These are phyloP conservation scores for Palloptera scutellata DNA, from an alignment of 2,888 invertebrate genomes.

Conservation along the genomic window DNA sequence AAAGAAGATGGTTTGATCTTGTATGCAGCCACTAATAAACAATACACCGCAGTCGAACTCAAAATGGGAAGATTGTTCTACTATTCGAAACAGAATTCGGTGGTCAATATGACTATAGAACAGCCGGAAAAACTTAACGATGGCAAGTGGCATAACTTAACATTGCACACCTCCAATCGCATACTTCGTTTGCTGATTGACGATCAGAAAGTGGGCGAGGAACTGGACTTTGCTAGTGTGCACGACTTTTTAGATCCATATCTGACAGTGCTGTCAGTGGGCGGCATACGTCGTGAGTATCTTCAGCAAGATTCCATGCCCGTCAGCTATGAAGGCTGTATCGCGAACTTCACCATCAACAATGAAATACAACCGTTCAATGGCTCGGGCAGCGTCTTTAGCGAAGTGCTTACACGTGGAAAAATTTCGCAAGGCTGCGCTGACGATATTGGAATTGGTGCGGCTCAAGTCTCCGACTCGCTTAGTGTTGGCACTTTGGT, in stretches of 20 bases:
- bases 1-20: slow-evolving; percentile 82
- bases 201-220: slow-evolving; percentile 77
- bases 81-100: slow-evolving; percentile 78
- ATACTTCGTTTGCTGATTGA: slow-evolving; percentile 79
- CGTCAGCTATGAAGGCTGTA: slow-evolving; percentile 84
- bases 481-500: slow-evolving; percentile 92
- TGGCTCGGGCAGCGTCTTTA: slow-evolving; percentile 84
- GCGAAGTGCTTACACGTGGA: slow-evolving; percentile 74
- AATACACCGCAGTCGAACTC: slow-evolving; percentile 84
- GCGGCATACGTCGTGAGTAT: slow-evolving; percentile 75
- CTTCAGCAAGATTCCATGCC: slow-evolving; percentile 65
- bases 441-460: slow-evolving; percentile 78
- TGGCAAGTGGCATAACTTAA: slow-evolving; percentile 90
- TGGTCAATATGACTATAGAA: slow-evolving; percentile 83
- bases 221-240: slow-evolving; percentile 83
- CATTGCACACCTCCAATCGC: slow-evolving; percentile 75
- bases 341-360: slow-evolving; percentile 88
- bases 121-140: slow-evolving; percentile 74
- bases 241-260: slow-evolving; percentile 94
- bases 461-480: slow-evolving; percentile 83
- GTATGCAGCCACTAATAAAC: slow-evolving; percentile 85
- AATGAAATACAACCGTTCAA: slow-evolving; percentile 89
- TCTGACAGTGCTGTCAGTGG: slow-evolving; percentile 80
- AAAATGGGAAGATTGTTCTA: slow-evolving; percentile 80
- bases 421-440: slow-evolving; percentile 79